Evolutionary conservation across 1,140 invertebrate genomes (phyloP), one percentile per base, ranked within the genome.

Genomic region (Brachionus angularis): DNA sequence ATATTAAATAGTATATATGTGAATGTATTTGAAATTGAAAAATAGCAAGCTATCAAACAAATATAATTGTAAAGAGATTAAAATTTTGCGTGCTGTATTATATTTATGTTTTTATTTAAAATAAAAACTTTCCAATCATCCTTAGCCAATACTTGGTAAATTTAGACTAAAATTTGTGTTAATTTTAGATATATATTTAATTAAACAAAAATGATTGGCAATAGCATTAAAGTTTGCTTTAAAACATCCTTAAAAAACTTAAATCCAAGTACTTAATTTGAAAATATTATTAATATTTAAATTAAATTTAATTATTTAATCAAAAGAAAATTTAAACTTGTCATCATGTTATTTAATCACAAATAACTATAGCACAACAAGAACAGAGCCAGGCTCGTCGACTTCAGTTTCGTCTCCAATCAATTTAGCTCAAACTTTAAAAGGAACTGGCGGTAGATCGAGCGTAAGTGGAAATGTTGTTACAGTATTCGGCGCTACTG

Each of bases 391-490:
- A 10, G 25, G 8, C 8, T 34, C 53, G 23, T 34, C 53, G 39
- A 39, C 18, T 21, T 18, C 21, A 12, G 53, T 39, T 34, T 58
- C 39, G 7, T 23, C 53, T 58, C 23, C 53, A 39, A 21, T 58
- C 2, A 58, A 58, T 58, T 21, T 58, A 16, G 34, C 53, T 10
- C 34, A 34, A 29, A 39, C 36, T 58, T 31, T 34, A 12, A 33
- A 42, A 74, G 44, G 73, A 71, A 76, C 75, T 67, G 75, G 76
- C 71, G 47, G 94, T 34, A 87, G 96, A 23, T 90, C 89, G 73
- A 96, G 92, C 76, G 98, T 98, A 78, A 98, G 89, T 83, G 96
- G 96, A 0, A 86, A 91, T 72, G 91, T 98, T 3, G 93, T 90
- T 8, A 98, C 96, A n/a, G 88, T 99, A 2, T 98, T 98, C 83